Evolutionary conservation across 1,140 invertebrate species (phyloP), one percentile per base, ranked within the genome.

Genomic region (Polyergus mexicanus): DNA sequence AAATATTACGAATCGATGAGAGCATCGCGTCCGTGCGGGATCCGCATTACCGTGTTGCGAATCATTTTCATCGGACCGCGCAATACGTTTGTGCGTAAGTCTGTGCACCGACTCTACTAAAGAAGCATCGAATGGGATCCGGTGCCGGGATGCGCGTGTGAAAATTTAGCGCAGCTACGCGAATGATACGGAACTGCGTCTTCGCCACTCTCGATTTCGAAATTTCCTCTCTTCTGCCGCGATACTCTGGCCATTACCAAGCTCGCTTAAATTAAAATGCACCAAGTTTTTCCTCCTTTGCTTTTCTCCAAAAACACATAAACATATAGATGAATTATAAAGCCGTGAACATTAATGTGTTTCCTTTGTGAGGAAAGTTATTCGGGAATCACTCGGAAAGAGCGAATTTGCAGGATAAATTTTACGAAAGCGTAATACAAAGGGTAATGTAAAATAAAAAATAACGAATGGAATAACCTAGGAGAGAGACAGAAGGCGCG

Each of bases 1-100:
- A 56, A 65, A 87, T 85, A 84, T 66, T 66, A 47, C 84, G 74
- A 75, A 87, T 89, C 88, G 88, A 89, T 89, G 81, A 80, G 80
- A 77, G 41, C 38, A 22, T 60, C 60, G 62, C 63, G 68, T 89
- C 19, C 88, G 62, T 41, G 38, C 83, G 66, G 35, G 65, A 74
- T 78, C 65, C 62, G 38, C 77, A 84, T 86, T 85, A 77, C 86
- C 84, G 41, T 51, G 63, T 32, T 68, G 47, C 19, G 54, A 22
- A 32, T 47, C 54, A 25, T 80, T 89, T 83, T 68, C 81, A 85
- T n/a, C 63, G 86, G 75, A 74, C 54, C 54, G 25, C 54, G n/a
- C 47, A 19, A n/a, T 3, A 44, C 16, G 38, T 10, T 7, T 32
- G 22, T 11, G 58, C 35, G 35, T 19, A 13, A 25, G n/a, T 13